phyloP scores from a whole-genome alignment of 2,113 vertebrate species.

The Caretta caretta region DNA sequence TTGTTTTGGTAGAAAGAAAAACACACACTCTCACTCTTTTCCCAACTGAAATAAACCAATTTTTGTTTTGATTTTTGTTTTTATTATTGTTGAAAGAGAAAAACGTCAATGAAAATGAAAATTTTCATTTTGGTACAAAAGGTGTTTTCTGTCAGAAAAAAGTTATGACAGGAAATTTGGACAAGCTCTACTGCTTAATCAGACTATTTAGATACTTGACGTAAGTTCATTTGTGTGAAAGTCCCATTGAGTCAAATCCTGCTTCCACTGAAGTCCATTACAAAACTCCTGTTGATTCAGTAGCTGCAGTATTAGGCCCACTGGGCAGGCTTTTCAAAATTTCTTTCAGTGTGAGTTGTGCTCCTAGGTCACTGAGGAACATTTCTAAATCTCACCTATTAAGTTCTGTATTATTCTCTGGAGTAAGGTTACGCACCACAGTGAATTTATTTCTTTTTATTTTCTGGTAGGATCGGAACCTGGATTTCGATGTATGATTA shows the following conservation, averaged over 20 bases:
- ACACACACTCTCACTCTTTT: not conserved
- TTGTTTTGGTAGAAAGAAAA: not conserved
- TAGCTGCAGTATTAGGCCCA: not conserved
- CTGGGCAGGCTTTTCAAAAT: rapidly evolving
- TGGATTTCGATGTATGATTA: not conserved
- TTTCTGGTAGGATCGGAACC: not conserved
- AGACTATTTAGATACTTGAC: not conserved
- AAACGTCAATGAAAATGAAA: not conserved
- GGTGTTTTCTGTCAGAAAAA: not conserved
- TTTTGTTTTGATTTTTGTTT: not conserved
- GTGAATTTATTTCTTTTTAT: not conserved
- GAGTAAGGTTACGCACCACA: not conserved
- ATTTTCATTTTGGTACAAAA: not conserved
- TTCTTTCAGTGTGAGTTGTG: rapidly evolving
- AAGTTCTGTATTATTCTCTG: not conserved
- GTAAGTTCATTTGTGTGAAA: not conserved
- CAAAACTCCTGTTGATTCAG: not conserved
- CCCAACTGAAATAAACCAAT: not conserved
- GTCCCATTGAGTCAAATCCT: not conserved
- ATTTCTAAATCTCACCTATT: not conserved
- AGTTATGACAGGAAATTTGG: not conserved
- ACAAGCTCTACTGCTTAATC: not conserved
- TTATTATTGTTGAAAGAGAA: not conserved
- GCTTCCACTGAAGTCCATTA: not conserved
- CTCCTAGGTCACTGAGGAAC: not conserved